Evolutionary conservation across 2,888 invertebrate genomes (phyloP), one percentile per base, ranked within the genome.

Genomic region (Hyalella azteca): DNA sequence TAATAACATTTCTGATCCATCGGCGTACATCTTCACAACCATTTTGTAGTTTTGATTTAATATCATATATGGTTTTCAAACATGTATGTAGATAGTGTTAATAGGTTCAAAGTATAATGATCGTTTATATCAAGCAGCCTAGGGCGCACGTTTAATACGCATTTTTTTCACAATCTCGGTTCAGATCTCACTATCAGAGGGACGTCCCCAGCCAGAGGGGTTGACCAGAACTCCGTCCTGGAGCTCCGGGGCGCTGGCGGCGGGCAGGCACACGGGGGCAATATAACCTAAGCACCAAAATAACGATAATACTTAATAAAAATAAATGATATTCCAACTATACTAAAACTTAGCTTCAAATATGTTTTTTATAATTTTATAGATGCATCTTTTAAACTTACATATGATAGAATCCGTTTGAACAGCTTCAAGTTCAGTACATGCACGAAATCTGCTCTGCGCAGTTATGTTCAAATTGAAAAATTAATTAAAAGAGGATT

Each of bases 171-270:
- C 22, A 7, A n/a, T 1, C 50, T 50, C 7, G 50, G 19, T 1
- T 50, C 50, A 19, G n/a, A 22, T 36, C 78, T 48, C 40, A 78
- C 78, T 40, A 45, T 78, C 78, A 26, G 26, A 26, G 19, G 40
- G 40, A n/a, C 15, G 48, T 9, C 78, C 78, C 78, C 78, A 78
- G 29, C 78, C 78, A 26, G 78, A 60, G 50, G 78, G 60, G 40
- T 50, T 66, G 13, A 78, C 60, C 2, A 60, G 13, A 41, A 22
- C 66, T 29, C 78, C 78, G 29, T 15, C 66, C 11, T 13, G 41
- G 29, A 78, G 78, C 15, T 78, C 78, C n/a, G 78, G 26, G 7
- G 36, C 66, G n/a, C 54, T 60, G 50, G 19, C 5, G 29, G 40
- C 66, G 9, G 78, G 78, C 45, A 78, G 45, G 48, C 66, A 60